Evolutionary conservation across 2,888 invertebrate genomes (phyloP).

Genomic region (Branchellion lobata): DNA sequence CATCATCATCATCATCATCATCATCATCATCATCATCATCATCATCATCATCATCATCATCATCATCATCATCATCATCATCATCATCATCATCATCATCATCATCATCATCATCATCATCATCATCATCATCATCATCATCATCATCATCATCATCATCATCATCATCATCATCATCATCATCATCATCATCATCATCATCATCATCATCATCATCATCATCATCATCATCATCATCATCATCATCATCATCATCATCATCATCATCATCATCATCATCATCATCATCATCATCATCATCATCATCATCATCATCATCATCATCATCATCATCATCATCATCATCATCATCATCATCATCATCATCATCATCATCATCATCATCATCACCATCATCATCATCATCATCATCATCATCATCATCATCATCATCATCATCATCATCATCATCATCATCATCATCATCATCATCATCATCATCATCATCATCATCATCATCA

Average conservation of each 20-base stretch:
- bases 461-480: constrained; percentile 15
- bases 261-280: constrained; percentile 69
- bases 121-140: neutral
- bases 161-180: constrained; percentile 34
- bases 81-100: constrained; percentile 83
- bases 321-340: constrained; percentile 74
- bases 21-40: constrained; percentile 99
- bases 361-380: constrained; percentile 76
- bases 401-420: constrained; percentile 85
- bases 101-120: neutral
- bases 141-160: constrained; percentile 31
- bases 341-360: constrained; percentile 99
- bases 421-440: constrained; percentile 99
- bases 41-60: constrained; percentile 70
- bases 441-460: constrained; percentile 68
- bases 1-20: constrained; percentile 81
- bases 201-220: constrained; percentile 22
- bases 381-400: neutral
- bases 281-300: constrained; percentile 98
- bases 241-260: constrained; percentile 10
- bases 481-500: constrained; percentile 66
- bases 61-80: constrained; percentile 95
- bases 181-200: constrained; percentile 23
- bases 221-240: constrained; percentile 32
- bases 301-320: constrained; percentile 84